Evolutionary conservation across 2,113 vertebrate genomes (phyloP).

Genomic region (Cisticola juncidis): DNA sequence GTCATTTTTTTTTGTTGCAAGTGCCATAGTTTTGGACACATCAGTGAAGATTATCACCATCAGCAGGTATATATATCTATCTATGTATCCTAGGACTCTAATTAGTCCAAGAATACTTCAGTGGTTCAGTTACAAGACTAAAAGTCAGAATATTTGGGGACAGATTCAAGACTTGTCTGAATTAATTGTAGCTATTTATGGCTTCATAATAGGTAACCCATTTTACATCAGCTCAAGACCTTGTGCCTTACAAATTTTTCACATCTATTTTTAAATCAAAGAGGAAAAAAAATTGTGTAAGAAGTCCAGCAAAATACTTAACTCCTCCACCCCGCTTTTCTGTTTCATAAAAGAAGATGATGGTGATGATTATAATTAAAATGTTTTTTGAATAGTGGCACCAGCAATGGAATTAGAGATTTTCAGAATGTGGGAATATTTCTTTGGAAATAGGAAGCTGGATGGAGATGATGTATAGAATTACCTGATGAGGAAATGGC

Average conservation of each 20-base stretch:
- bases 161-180: neutral
- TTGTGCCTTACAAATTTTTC: neutral
- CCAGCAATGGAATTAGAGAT: neutral
- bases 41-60: neutral
- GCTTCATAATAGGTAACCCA: neutral
- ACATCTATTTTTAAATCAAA: neutral
- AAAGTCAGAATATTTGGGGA: neutral
- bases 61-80: neutral
- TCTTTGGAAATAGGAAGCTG: neutral
- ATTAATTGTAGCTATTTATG: neutral
- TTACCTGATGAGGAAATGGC: neutral
- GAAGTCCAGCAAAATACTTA: neutral
- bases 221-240: neutral
- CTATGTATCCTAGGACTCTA: neutral
- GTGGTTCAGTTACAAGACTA: neutral
- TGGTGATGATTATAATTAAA: neutral
- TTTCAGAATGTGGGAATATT: neutral
- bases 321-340: neutral
- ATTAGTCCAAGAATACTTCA: neutral
- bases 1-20: neutral
- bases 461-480: neutral
- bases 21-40: neutral
- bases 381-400: neutral
- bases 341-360: neutral
- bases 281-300: neutral